phyloP scores from a whole-genome alignment of 2,888 invertebrate genomes.

The Cerastis rubricosa region DNA sequence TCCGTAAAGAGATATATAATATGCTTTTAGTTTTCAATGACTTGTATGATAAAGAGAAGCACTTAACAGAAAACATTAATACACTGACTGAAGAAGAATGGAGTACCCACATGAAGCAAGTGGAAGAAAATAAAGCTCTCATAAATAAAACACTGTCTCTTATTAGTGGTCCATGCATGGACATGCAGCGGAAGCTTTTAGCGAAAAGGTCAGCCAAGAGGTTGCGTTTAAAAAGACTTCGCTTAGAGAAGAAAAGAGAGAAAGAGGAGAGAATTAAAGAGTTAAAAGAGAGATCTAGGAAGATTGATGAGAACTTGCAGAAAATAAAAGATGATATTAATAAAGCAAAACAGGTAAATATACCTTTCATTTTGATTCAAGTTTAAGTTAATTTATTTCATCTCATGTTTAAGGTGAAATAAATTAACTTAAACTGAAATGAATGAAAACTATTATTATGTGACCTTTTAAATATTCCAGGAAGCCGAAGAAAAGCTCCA shows the following conservation, averaged over 20 bases:
- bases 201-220: constrained; percentile 87
- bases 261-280: constrained; percentile 82
- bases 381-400: background rate
- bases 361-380: background rate
- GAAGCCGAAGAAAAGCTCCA: constrained; percentile 92
- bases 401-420: too few relatives aligned
- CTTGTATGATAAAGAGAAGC: constrained; percentile 78
- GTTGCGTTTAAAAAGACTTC: constrained; percentile 84
- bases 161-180: constrained; percentile 83
- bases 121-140: constrained; percentile 86
- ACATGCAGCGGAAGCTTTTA: constrained; percentile 82
- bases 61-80: constrained; percentile 84
- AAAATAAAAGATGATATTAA: constrained; percentile 92
- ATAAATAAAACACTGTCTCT: constrained; percentile 82
- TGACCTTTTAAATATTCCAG: constrained; percentile 73
- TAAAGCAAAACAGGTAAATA: constrained; percentile 90
- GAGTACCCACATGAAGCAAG: constrained; percentile 87
- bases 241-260: constrained; percentile 77
- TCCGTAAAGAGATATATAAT: constrained; percentile 71
- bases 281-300: constrained; percentile 89
- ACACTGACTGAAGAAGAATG: constrained; percentile 90
- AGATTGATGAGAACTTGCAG: constrained; percentile 93
- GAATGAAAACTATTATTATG: background rate
- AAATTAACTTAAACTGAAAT: too few relatives aligned
- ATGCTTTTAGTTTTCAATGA: constrained; percentile 72